Evolutionary conservation across 2,888 invertebrate species (phyloP), one percentile per base, ranked within the genome.

Genomic region (Pandemis heparana): DNA sequence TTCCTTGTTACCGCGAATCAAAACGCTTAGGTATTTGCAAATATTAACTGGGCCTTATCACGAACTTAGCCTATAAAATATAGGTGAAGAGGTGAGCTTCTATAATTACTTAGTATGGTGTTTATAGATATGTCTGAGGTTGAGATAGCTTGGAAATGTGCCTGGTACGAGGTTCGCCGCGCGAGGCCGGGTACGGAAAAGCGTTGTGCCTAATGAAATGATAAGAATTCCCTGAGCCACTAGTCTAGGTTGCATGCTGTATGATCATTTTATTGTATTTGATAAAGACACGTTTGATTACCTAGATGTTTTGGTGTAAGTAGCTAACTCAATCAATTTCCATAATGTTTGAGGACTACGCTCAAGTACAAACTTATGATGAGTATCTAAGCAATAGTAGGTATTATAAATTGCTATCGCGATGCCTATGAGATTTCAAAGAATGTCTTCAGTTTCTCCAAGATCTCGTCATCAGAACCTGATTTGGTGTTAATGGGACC

Each of bases 21-120:
- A 81, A 84, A 80, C 81, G 48, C 80, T 80, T 80, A n/a, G n/a
- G n/a, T n/a, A 80, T 85, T 84, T 79, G 79, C 78, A 77, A 79
- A 81, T 81, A 79, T 83, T 80, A 85, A 92, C 77, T 86, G 81
- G 81, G 77, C 77, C 71, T 76, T 77, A 85, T 81, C 92, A 92
- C 92, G 92, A 85, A 85, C 81, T 85, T 80, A 82, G 75, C 77
- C 78, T 75, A 70, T 79, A 78, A 80, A 83, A 87, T 86, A 81
- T 87, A 85, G 85, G 86, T 82, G 82, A 86, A 77, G 82, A 82
- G 81, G 80, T 83, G 70, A 60, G 71, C 59, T 70, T 56, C 59
- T 61, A 80, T 74, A 75, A 78, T 77, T 81, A 78, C 78, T 79
- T 79, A 76, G 79, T 79, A 39, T 70, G 53, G 51, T 65, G 51